phyloP scores from a whole-genome alignment of 2,113 vertebrate genomes.

The Stercorarius parasiticus region DNA sequence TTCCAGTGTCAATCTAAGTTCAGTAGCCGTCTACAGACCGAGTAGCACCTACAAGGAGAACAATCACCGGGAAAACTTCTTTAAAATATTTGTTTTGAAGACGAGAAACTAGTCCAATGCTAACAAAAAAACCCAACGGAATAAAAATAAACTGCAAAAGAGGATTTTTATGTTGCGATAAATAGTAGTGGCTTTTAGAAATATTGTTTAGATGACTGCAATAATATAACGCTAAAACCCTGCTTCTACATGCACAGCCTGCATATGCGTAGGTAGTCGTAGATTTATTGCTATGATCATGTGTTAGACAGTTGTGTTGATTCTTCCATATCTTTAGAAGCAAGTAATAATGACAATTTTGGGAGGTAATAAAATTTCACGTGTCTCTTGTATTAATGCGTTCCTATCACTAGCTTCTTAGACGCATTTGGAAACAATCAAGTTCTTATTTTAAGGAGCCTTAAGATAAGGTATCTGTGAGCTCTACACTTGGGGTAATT shows the following conservation, averaged over 20 bases:
- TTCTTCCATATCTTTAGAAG: constrained; percentile 70
- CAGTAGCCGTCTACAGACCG: not conserved
- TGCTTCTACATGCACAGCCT: not conserved
- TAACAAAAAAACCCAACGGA: not conserved
- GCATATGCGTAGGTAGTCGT: accelerated
- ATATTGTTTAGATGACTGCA: not conserved
- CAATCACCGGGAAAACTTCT: not conserved
- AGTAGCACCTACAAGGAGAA: not conserved
- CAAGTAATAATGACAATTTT: constrained; percentile 72
- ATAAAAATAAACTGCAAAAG: not conserved
- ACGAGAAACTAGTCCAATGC: not conserved
- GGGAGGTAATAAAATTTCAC: constrained; percentile 77
- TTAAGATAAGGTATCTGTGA: constrained; percentile 93
- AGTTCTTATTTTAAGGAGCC: constrained; percentile 88
- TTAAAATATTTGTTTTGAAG: not conserved
- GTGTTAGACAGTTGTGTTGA: constrained; percentile 79
- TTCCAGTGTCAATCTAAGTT: not conserved
- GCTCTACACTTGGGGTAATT: constrained; percentile 88
- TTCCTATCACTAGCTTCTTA: constrained; percentile 74
- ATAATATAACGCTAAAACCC: not conserved
- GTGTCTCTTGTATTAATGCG: constrained; percentile 48
- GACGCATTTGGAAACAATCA: constrained; percentile 96
- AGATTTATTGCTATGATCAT: constrained; percentile 65
- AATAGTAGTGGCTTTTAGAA: not conserved
- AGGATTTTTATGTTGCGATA: not conserved